Base-by-base conservation (phyloP, 2,888 invertebrate species). In the Drosophila paranaensis region DNA sequence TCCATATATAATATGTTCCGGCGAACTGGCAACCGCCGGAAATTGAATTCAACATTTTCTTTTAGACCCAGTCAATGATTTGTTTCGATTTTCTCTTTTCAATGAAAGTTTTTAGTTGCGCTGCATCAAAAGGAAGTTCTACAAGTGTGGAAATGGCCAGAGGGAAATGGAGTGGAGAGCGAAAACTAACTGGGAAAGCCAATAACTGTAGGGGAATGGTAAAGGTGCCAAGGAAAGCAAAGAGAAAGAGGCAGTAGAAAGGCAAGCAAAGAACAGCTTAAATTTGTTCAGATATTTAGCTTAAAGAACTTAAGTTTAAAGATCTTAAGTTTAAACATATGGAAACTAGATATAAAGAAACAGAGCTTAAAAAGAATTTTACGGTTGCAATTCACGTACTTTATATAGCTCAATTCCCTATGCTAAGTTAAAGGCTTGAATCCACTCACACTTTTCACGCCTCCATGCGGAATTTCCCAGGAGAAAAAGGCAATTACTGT, bases 1-100 rank as follows among this genome's bases (percentile, higher is more conserved):
- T 30, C n/a, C 35, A 40, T 54, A 54, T 54, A 35, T 39, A 27
- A 39, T 40, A 39, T 25, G 30, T 54, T 54, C 27, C 40, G 39
- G 40, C 14, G 35, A 54, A 40, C 40, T 11, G 40, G 54, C 57
- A 45, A 4, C 10, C 33, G 45, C 57, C 43, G 54, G 54, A 54
- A 54, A 54, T 30, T 40, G 27, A 54, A 30, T 27, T 27, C 39
- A 54, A n/a, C n/a, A 40, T 54, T 40, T 39, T 53, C 39, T 4
- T 35, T 20, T 50, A 13, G 13, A 20, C 20, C 13, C 35, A 50
- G 16, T 20, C 50, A 50, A 50, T 13, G 8, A 35, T 35, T 50
- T 50, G 20, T 20, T 50, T 50, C 13, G 50, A 10, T 43, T 16
- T 30, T 10, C 6, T 11, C 16, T 10, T 30, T 33, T 33, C 6